These are phyloP conservation scores for Momotus momota DNA, from an alignment of 2,797 vertebrate species.

Conservation along the genomic window DNA sequence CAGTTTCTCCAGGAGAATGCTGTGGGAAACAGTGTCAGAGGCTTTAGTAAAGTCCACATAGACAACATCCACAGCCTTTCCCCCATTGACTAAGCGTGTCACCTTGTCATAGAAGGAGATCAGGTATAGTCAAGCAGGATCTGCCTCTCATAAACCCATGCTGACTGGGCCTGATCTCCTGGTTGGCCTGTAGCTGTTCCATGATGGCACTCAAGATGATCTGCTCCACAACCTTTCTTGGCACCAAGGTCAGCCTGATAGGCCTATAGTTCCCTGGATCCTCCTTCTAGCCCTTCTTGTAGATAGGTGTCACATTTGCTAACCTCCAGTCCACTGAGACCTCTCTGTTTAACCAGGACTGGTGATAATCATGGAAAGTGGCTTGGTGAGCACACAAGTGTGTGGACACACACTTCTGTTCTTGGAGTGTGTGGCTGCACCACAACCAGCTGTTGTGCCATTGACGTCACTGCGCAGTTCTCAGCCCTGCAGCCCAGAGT, in stretches of 20 bases:
- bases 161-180: neutral
- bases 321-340: too few species aligned
- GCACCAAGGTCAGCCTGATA: neutral
- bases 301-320: too few species aligned
- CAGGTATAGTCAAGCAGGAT: neutral
- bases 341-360: too few species aligned
- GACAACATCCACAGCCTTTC: neutral
- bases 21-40: too few species aligned
- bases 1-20: too few species aligned
- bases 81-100: neutral
- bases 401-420: neutral
- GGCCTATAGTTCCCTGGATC: neutral
- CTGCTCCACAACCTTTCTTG: neutral
- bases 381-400: too few species aligned
- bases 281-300: neutral
- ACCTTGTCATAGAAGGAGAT: neutral
- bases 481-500: neutral
- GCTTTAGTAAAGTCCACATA: neutral
- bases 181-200: neutral
- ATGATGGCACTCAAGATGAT: neutral
- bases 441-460: rapidly evolving
- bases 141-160: neutral
- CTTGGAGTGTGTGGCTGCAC: neutral
- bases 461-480: rapidly evolving
- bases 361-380: too few species aligned